Percentiles rank a stretch among this genome's conserved stretches.
phyloP scores from a whole-genome alignment of 2,797 vertebrate species.

The Galagoides demidoff region DNA sequence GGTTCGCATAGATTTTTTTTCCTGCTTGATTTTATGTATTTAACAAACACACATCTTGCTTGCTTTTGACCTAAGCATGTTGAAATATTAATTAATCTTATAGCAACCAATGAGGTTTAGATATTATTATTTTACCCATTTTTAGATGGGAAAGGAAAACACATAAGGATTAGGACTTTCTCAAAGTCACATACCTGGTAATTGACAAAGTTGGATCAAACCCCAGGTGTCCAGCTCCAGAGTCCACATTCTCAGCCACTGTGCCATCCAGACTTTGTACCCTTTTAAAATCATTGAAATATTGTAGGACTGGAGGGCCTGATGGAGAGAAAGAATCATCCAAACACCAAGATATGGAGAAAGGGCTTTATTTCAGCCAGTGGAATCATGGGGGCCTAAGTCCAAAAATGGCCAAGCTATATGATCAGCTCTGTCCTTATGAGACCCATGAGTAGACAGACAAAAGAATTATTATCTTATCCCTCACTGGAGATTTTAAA shows the following conservation, averaged over 20 bases:
- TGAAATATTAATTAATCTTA: neutral
- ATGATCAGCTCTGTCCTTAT: too few relatives aligned
- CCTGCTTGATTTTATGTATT: neutral
- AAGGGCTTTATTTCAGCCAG: too few relatives aligned
- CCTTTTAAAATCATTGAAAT: neutral
- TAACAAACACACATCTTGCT: neutral
- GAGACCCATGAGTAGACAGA: too few relatives aligned
- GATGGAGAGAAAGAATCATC: too few relatives aligned
- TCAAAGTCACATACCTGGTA: neutral
- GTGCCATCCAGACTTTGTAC: neutral
- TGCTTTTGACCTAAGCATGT: neutral
- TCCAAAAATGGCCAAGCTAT: too few relatives aligned
- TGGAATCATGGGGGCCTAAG: too few relatives aligned
- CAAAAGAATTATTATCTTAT: too few relatives aligned
- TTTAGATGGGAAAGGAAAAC: neutral
- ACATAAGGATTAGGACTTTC: neutral
- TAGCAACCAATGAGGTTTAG: neutral
- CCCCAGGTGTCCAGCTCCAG: neutral
- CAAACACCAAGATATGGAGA: too few relatives aligned
- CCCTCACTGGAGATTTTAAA: too few relatives aligned
- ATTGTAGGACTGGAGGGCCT: too few relatives aligned
- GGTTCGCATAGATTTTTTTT: neutral
- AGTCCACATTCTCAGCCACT: too few relatives aligned
- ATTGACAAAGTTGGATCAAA: neutral
- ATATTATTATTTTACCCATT: too few relatives aligned